Evolutionary conservation across 1,140 invertebrate genomes (phyloP), one percentile per base, ranked within the genome.

Genomic region (Mylabris phalerata): DNA sequence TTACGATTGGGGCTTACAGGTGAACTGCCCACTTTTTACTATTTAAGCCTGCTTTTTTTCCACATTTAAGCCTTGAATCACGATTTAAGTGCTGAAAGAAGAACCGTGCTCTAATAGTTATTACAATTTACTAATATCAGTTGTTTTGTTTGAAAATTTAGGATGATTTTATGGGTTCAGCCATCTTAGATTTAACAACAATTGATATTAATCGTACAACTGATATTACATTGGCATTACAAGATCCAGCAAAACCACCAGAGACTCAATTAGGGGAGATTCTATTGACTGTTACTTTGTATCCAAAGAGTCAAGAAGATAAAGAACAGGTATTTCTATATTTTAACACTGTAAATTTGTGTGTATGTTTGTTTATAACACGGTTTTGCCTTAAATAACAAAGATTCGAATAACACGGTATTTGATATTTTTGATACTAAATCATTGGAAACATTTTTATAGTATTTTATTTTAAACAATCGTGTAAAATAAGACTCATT

Each of bases 141-240:
- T 10, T 19, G 19, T 19, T 19, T 19, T 19, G 19, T 19, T 9
- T 9, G 2, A 3, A 24, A n/a, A 25, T 11, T 48, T 9, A 11
- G 77, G 97, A 99, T 75, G 97, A 99, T 78, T 97, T 96, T 71
- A 98, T 99, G 92, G 97, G 97, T 9, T 84, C 87, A 48, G 89
- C 91, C 3, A 81, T 82, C 47, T 75, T 99, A 57, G 92, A 97
- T 73, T 79, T 98, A 27, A 89, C 87, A 4, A 81, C 84, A 58
- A 73, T 98, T 51, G 92, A 95, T 63, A 77, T 95, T 25, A 88
- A 90, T 61, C 84, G 91, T 63, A 72, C 84, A 5, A 85, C 87
- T 62, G 92, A 96, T 69, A 71, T 96, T 55, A 82, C 82, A 47
- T 75, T 97, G 27, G 80, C 83, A 62, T 78, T 94, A 11, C 83